Conservation (phyloP, 2,113 vertebrate genomes). For the Aspiorhynchus laticeps region DNA sequence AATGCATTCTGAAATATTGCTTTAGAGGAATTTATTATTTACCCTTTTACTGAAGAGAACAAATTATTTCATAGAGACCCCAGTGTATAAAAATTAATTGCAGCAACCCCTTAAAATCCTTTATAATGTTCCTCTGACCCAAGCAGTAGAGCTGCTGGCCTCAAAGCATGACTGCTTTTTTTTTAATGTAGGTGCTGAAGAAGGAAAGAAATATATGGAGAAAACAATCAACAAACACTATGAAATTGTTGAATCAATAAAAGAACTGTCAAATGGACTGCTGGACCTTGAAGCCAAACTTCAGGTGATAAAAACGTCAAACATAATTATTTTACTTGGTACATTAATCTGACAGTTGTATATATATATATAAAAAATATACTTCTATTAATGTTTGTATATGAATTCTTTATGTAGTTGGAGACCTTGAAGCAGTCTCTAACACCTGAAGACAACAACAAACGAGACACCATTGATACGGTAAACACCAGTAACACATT, state of each 20-base stretch:
- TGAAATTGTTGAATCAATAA: slow-evolving; percentile 83
- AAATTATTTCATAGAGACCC: background rate
- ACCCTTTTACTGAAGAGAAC: background rate
- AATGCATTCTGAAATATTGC: background rate
- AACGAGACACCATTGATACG: slow-evolving; percentile 61
- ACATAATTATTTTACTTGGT: background rate
- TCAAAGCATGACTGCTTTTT: background rate
- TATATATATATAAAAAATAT: background rate
- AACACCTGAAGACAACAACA: slow-evolving; percentile 54
- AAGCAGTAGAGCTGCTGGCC: background rate
- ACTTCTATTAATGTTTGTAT: background rate
- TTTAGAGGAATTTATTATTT: background rate
- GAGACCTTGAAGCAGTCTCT: slow-evolving; percentile 50
- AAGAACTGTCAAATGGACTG: slow-evolving; percentile 81
- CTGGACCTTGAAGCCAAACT: slow-evolving; percentile 81
- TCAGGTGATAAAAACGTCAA: slow-evolving; percentile 75
- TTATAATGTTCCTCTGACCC: background rate
- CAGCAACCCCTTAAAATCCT: background rate
- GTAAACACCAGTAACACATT: slow-evolving; percentile 51
- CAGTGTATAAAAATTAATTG: background rate
- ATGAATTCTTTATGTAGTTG: slow-evolving; percentile 37
- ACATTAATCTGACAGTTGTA: background rate
- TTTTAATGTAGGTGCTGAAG: slow-evolving; percentile 79
- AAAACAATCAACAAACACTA: slow-evolving; percentile 83
- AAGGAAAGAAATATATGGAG: slow-evolving; percentile 84